These are phyloP conservation scores for Phalacrocorax carbo DNA, from an alignment of 2,113 vertebrate species.

Conservation along the genomic window DNA sequence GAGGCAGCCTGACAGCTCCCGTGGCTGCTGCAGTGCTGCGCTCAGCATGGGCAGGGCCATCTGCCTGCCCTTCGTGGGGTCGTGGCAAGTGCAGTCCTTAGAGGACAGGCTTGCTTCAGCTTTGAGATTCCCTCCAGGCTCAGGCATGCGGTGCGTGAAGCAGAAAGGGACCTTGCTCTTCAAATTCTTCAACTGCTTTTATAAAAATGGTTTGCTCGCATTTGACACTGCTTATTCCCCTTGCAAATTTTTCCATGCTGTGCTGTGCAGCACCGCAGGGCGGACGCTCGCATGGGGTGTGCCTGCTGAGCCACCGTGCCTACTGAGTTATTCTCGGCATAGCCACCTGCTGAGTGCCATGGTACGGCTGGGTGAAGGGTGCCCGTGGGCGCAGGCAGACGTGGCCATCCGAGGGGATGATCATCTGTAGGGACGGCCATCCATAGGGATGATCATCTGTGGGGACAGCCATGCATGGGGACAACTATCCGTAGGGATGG, in stretches of 20 bases:
- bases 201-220: fast-evolving
- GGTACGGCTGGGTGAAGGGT: background rate
- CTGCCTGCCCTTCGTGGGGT: background rate
- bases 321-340: background rate
- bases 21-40: background rate
- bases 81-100: background rate
- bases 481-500: background rate
- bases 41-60: background rate
- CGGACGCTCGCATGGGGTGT: background rate
- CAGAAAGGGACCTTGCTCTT: background rate
- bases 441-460: too few relatives aligned
- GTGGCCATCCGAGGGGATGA: background rate
- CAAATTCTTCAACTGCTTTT: background rate
- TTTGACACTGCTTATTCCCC: background rate
- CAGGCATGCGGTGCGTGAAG: background rate
- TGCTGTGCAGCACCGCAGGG: background rate
- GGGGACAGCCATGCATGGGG: background rate
- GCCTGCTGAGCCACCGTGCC: background rate
- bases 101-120: background rate
- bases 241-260: background rate
- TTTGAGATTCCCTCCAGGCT: background rate
- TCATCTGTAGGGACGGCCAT: too few relatives aligned
- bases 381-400: background rate
- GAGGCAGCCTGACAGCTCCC: background rate
- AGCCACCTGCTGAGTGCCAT: background rate